Percentiles rank a stretch among this genome's conserved stretches.
Evolutionary conservation across 2,113 vertebrate species (phyloP).

Genomic region (Gobiocypris rarus): DNA sequence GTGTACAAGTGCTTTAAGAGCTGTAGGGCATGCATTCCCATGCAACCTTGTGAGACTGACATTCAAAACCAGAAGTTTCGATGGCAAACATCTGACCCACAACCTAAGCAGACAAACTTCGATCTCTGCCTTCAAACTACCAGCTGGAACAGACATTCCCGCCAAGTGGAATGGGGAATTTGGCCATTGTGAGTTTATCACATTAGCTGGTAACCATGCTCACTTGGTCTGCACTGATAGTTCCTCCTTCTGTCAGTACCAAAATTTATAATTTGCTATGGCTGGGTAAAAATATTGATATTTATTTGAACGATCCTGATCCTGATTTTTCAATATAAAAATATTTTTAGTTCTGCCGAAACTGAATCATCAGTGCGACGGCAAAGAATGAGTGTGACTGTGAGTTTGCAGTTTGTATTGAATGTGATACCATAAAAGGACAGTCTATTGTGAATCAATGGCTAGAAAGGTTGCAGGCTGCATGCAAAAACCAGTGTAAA

Average conservation of each 20-base stretch:
- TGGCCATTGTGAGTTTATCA: neutral
- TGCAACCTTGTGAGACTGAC: neutral
- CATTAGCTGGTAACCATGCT: neutral
- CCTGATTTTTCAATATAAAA: neutral
- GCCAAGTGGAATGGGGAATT: too few relatives aligned
- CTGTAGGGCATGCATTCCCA: neutral
- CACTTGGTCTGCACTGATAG: neutral
- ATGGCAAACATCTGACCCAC: neutral
- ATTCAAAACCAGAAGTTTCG: neutral
- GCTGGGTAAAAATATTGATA: neutral
- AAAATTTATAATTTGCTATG: neutral
- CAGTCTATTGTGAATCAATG: neutral
- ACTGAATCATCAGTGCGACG: neutral
- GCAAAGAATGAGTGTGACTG: neutral
- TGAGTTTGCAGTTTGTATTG: neutral
- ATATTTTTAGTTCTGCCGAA: neutral
- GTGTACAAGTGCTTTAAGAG: neutral
- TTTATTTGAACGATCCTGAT: neutral
- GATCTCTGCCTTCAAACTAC: neutral
- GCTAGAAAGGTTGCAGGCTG: neutral
- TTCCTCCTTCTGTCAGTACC: too few relatives aligned
- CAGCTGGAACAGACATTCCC: neutral
- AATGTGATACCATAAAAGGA: neutral
- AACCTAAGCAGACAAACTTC: neutral
- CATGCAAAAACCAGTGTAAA: neutral